A percentile compares a stretch with the other conserved stretches of the same genome.
Evolutionary conservation across 2,797 vertebrate species (phyloP).

Genomic region (Darevskia mixta): DNA sequence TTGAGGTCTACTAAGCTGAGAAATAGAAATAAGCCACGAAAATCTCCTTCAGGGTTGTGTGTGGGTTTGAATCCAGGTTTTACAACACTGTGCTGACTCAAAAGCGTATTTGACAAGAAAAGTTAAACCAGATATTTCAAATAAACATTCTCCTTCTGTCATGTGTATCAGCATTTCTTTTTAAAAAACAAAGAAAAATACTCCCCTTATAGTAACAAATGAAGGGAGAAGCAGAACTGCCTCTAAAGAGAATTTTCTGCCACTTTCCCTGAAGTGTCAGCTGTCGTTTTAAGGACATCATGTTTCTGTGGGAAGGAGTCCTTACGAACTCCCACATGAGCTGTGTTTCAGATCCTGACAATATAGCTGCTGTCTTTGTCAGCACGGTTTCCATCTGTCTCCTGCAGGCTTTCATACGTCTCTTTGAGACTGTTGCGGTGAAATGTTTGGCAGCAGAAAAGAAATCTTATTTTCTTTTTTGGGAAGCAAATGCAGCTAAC

Average conservation of each 20-base stretch:
- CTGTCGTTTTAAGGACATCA: conserved; percentile 54
- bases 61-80: neutral
- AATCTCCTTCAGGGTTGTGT: neutral
- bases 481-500: neutral
- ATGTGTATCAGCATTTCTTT: neutral
- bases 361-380: neutral
- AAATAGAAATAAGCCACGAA: neutral
- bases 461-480: neutral
- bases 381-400: neutral
- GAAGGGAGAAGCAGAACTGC: conserved; percentile 19
- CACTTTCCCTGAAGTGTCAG: conserved; percentile 40
- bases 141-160: neutral
- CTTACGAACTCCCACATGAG: neutral
- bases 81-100: neutral
- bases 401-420: neutral
- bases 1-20: neutral
- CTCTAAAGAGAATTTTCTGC: conserved; percentile 62
- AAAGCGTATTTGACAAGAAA: neutral
- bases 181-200: neutral
- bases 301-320: conserved; percentile 27
- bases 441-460: neutral
- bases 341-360: neutral
- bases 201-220: neutral
- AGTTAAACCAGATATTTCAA: neutral
- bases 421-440: neutral